These are phyloP conservation scores for Hypsopygia costalis DNA, from an alignment of 2,888 invertebrate genomes.

Conservation along the genomic window DNA sequence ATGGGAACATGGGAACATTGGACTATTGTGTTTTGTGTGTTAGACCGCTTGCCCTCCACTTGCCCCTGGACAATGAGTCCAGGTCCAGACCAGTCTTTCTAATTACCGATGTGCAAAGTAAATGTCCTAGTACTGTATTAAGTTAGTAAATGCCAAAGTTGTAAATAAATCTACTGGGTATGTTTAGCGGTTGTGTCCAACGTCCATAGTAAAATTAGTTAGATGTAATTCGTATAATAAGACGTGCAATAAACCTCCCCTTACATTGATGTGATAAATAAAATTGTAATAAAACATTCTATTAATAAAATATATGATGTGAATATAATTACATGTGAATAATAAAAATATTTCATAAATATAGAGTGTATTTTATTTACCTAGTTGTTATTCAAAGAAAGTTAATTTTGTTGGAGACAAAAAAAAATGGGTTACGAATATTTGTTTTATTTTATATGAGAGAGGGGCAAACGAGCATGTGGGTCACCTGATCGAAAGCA, in stretches of 20 bases:
- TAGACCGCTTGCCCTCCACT: too few species aligned
- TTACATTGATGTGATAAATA: constrained; percentile 40
- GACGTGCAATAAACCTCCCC: constrained; percentile 27
- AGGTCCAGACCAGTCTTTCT: too few species aligned
- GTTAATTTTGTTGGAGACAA: too few species aligned
- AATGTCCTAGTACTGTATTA: constrained; percentile 12
- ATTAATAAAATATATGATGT: constrained; percentile 24
- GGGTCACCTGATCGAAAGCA: too few species aligned
- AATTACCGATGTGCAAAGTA: neutral
- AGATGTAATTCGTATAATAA: constrained; percentile 10
- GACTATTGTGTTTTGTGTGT: too few species aligned
- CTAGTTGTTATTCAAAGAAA: too few species aligned
- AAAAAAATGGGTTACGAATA: too few species aligned
- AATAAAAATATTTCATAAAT: constrained; percentile 2
- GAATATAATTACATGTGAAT: constrained; percentile 22
- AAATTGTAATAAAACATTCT: constrained; percentile 21
- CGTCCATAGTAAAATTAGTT: constrained; percentile 30
- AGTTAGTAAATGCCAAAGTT: constrained; percentile 74
- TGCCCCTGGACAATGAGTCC: too few species aligned
- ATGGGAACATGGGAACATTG: too few species aligned
- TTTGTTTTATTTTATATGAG: too few species aligned
- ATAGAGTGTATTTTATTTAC: neutral
- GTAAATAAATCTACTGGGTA: constrained; percentile 48
- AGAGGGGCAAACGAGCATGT: too few species aligned
- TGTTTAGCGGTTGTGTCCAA: constrained; percentile 52